A percentile compares a stretch with the other conserved stretches of the same genome.
These are phyloP conservation scores for Myopa testacea DNA, from an alignment of 2,888 invertebrate genomes.

Conservation along the genomic window DNA sequence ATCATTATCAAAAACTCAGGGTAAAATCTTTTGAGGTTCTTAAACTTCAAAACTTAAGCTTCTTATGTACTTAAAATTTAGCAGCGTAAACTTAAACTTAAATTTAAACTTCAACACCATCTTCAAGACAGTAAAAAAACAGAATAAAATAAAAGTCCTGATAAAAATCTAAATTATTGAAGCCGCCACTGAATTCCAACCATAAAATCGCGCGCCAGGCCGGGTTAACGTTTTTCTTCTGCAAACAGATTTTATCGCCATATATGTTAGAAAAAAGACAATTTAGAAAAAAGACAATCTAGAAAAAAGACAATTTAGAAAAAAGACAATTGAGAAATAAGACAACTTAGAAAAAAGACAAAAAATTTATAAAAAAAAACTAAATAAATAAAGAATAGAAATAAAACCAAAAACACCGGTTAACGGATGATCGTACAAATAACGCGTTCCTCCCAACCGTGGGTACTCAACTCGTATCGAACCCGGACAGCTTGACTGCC, in stretches of 20 bases:
- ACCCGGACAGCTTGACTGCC: background rate
- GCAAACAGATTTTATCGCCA: slow-evolving; percentile 19
- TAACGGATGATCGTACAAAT: slow-evolving; percentile 33
- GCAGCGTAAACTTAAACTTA: no score
- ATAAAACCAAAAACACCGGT: slow-evolving; percentile 25
- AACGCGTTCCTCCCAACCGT: slow-evolving; percentile 25
- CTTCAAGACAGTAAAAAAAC: no score
- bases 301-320: background rate
- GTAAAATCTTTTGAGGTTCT: no score
- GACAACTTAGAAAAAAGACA: background rate
- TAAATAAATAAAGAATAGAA: background rate
- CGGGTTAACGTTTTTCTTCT: background rate
- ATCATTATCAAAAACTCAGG: no score
- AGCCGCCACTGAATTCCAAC: no score
- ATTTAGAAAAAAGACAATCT: background rate
- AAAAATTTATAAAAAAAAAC: background rate
- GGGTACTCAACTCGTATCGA: background rate
- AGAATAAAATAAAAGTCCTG: no score
- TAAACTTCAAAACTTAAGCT: no score
- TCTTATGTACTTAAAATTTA: no score
- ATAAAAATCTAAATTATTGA: no score
- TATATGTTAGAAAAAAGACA: background rate
- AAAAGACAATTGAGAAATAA: background rate
- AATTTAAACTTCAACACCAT: no score
- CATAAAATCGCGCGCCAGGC: no score